Evolutionary conservation across 2,113 vertebrate genomes (phyloP).

Genomic region (Cyanoramphus novaezelandiae): DNA sequence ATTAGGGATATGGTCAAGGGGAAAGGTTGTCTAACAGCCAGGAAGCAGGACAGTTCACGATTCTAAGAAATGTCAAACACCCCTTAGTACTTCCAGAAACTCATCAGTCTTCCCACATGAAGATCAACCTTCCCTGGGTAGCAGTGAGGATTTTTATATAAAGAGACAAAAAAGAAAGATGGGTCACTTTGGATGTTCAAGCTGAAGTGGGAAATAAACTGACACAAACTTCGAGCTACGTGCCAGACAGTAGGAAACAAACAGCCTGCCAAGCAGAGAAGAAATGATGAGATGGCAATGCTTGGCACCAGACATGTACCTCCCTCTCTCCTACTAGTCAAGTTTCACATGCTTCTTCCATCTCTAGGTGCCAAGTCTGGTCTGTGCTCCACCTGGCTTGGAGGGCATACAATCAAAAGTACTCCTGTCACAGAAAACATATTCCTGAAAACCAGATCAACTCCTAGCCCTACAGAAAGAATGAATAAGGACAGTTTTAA

Average conservation of each 20-base stretch:
- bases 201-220: not conserved
- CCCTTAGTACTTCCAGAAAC: not conserved
- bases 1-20: not conserved
- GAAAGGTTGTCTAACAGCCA: not conserved
- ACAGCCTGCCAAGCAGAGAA: not conserved
- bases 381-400: not conserved
- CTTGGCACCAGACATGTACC: not conserved
- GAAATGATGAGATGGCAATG: not conserved
- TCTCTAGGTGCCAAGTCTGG: not conserved
- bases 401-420: not conserved
- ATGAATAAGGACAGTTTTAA: not conserved
- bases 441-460: not conserved
- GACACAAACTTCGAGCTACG: not conserved
- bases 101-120: not conserved
- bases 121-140: not conserved
- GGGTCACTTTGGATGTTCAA: constrained; percentile 2
- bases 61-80: not conserved
- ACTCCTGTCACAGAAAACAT: not conserved
- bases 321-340: not conserved
- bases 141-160: not conserved
- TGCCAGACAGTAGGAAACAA: not conserved
- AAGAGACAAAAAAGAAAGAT: not conserved
- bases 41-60: not conserved
- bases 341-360: not conserved
- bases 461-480: not conserved